These are phyloP conservation scores for Euglossa dilemma DNA, from an alignment of 1,140 invertebrate species.

Conservation along the genomic window DNA sequence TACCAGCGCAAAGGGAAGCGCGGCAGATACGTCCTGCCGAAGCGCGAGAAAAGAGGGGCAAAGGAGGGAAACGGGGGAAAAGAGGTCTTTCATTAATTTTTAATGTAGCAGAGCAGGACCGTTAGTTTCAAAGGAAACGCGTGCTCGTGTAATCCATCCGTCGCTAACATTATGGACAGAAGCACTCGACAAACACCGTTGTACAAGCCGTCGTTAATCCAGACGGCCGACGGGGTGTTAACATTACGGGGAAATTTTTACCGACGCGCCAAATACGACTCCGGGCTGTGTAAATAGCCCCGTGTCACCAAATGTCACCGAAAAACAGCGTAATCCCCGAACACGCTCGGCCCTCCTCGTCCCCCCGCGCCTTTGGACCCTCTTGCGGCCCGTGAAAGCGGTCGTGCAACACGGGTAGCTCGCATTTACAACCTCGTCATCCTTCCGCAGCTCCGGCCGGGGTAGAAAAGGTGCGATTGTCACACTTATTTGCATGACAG, in stretches of 20 bases:
- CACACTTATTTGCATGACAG: constrained; percentile 77
- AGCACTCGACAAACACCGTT: background rate
- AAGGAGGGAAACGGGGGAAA: background rate
- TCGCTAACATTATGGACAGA: background rate
- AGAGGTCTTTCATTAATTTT: background rate
- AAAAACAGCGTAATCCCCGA: constrained; percentile 39
- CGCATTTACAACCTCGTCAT: constrained; percentile 13
- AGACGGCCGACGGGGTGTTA: background rate
- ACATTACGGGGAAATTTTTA: constrained; percentile 22
- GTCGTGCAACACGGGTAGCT: constrained; percentile 2
- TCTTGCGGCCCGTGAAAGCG: constrained; percentile 13
- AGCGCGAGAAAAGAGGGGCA: background rate
- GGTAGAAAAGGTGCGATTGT: constrained; percentile 64
- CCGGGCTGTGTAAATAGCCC: constrained; percentile 20
- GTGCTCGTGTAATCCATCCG: background rate
- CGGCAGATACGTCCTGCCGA: too few relatives aligned
- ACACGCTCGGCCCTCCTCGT: background rate
- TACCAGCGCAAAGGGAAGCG: too few relatives aligned
- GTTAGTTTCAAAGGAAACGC: background rate
- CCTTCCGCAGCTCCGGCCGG: background rate
- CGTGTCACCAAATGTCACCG: constrained; percentile 24
- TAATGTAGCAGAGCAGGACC: background rate
- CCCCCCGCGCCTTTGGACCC: background rate
- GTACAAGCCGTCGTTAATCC: constrained; percentile 2
- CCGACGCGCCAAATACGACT: constrained; percentile 2